A percentile compares a stretch with the other conserved stretches of the same genome.
These are phyloP conservation scores for Hylia prasina DNA, from an alignment of 2,113 vertebrate species.

Conservation along the genomic window DNA sequence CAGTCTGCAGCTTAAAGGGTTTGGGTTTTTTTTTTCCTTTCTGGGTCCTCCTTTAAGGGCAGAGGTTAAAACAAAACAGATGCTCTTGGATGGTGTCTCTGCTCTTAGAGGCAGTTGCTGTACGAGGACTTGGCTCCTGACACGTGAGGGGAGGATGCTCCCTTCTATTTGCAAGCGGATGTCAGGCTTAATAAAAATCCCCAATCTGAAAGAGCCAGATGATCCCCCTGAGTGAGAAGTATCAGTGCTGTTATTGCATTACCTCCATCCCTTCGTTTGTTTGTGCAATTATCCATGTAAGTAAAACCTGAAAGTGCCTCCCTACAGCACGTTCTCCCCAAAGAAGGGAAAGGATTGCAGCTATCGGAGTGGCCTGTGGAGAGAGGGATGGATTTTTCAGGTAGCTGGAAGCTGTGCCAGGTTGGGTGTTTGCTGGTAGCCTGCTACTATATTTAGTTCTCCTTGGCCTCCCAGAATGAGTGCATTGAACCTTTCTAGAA, in stretches of 20 bases:
- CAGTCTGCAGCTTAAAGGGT: neutral
- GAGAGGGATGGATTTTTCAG: constrained; percentile 4
- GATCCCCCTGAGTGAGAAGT: neutral
- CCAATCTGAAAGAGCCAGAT: neutral
- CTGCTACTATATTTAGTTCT: constrained; percentile 51
- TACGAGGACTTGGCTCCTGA: neutral
- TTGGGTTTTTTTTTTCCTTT: neutral
- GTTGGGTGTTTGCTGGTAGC: neutral
- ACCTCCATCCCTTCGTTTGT: neutral
- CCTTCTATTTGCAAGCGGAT: neutral
- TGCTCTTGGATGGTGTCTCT: neutral
- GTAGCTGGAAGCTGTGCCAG: constrained; percentile 30
- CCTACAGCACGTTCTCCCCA: neutral
- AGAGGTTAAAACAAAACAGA: constrained; percentile 42
- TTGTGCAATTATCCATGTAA: neutral
- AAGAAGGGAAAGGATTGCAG: constrained; percentile 33
- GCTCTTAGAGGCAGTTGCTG: neutral
- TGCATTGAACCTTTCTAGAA: neutral
- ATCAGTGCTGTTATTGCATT: neutral
- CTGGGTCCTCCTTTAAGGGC: neutral
- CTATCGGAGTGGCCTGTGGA: rapidly evolving
- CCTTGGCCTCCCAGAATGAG: neutral
- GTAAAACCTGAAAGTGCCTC: neutral
- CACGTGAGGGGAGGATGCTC: neutral
- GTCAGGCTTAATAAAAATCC: neutral